Conservation (phyloP, 1,140 invertebrate species). For the Euglossa dilemma region DNA sequence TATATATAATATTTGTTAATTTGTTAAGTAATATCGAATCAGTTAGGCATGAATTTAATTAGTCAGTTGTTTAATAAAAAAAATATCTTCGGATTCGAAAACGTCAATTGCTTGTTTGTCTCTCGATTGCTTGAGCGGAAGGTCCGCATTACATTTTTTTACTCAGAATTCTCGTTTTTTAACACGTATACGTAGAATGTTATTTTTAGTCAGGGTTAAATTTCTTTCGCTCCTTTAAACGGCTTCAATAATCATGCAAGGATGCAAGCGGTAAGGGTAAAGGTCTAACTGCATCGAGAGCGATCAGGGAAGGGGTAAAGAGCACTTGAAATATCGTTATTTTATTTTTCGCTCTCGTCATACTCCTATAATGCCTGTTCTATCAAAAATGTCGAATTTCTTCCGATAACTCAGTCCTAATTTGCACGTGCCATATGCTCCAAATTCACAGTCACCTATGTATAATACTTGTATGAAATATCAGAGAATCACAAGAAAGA, state of each 20-base stretch:
- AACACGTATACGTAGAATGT: background rate
- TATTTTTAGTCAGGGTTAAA: constrained; percentile 22
- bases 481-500: too few species aligned
- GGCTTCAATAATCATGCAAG: constrained; percentile 3
- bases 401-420: too few species aligned
- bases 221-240: constrained; percentile 5
- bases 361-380: too few species aligned
- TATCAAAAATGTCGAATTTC: too few species aligned
- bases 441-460: too few species aligned
- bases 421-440: too few species aligned
- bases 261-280: constrained; percentile 2
- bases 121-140: background rate
- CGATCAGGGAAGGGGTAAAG: background rate
- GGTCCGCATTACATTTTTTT: background rate
- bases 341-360: background rate
- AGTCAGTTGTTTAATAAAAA: background rate
- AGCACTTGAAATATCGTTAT: background rate
- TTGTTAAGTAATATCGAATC: too few species aligned
- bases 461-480: too few species aligned
- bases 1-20: too few species aligned
- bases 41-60: too few species aligned
- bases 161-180: background rate
- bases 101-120: background rate
- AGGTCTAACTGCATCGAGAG: background rate
- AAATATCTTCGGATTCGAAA: background rate